Conservation (phyloP, 23 tunicate species). For the Trididemnum clinides region DNA sequence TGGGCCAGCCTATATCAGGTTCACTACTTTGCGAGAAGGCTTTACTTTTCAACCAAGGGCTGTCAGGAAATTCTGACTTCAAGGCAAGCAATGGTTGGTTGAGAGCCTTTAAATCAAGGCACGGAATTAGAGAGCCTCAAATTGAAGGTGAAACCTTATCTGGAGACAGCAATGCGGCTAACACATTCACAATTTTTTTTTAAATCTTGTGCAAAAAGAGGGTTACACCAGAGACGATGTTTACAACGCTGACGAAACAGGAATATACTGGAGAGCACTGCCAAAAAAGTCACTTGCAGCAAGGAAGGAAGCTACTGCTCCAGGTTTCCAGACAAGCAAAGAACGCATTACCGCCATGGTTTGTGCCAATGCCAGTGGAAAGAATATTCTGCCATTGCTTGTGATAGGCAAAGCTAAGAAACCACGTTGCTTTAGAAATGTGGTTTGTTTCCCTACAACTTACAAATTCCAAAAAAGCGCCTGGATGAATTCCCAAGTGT, state of each 20-base stretch:
- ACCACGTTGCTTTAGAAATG: constrained; percentile 26
- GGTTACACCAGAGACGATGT: constrained; percentile 30
- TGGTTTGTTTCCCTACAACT: constrained; percentile 28
- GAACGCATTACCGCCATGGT: constrained; percentile 36
- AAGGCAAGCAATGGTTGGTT: constrained; percentile 25
- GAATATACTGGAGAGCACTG: constrained; percentile 26
- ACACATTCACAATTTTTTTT: constrained; percentile 1
- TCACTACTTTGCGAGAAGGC: constrained; percentile 35
- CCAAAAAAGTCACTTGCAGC: constrained; percentile 31
- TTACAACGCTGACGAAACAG: constrained; percentile 31
- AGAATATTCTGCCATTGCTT: constrained; percentile 32
- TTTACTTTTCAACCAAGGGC: constrained; percentile 30
- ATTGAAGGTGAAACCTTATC: constrained; percentile 29
- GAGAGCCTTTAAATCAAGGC: constrained; percentile 28
- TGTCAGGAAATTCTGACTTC: constrained; percentile 35
- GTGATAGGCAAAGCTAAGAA: constrained; percentile 29
- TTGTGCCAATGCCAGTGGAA: constrained; percentile 37
- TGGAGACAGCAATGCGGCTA: constrained; percentile 36
- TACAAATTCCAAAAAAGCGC: constrained; percentile 27
- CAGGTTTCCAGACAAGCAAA: constrained; percentile 33
- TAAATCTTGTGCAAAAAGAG: constrained; percentile 29
- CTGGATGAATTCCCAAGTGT: constrained; percentile 38
- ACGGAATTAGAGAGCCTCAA: constrained; percentile 27
- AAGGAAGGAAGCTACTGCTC: constrained; percentile 31
- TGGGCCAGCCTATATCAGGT: constrained; percentile 40